These are phyloP conservation scores for Elephas maximus DNA, from an alignment of 2,113 vertebrate species.

Conservation along the genomic window DNA sequence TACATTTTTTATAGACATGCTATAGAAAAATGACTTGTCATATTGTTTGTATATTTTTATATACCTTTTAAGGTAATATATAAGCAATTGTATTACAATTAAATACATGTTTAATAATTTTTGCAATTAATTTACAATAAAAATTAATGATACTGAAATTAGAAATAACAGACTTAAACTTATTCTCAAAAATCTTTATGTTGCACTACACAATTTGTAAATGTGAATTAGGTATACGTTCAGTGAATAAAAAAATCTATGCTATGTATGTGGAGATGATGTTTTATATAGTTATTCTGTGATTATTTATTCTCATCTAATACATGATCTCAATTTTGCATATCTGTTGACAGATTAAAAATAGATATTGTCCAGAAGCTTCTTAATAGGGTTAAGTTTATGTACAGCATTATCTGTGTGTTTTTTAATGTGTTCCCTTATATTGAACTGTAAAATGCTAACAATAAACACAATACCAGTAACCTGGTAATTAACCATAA, in stretches of 20 bases:
- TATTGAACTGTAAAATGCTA: constrained; percentile 23
- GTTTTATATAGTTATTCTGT: neutral
- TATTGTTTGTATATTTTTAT: constrained; percentile 11
- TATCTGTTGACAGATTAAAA: constrained; percentile 36
- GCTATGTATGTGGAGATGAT: neutral
- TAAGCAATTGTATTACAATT: neutral
- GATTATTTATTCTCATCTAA: constrained; percentile 10
- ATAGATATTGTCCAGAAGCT: neutral
- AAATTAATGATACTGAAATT: constrained; percentile 42
- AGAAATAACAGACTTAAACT: constrained; percentile 12
- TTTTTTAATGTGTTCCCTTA: neutral
- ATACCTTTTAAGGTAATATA: neutral
- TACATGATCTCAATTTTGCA: neutral
- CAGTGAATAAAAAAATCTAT: neutral
- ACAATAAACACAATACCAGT: neutral
- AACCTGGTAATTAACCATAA: constrained; percentile 20
- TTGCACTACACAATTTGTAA: constrained; percentile 11
- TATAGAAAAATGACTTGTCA: constrained; percentile 26
- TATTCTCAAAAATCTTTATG: neutral
- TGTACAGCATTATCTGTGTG: neutral
- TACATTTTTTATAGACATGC: constrained; percentile 28
- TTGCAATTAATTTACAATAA: constrained; percentile 53
- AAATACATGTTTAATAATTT: constrained; percentile 64
- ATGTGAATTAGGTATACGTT: neutral
- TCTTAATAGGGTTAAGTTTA: constrained; percentile 38